These are phyloP conservation scores for Sebastiscus tertius DNA, from an alignment of 2,797 vertebrate genomes.

Conservation along the genomic window DNA sequence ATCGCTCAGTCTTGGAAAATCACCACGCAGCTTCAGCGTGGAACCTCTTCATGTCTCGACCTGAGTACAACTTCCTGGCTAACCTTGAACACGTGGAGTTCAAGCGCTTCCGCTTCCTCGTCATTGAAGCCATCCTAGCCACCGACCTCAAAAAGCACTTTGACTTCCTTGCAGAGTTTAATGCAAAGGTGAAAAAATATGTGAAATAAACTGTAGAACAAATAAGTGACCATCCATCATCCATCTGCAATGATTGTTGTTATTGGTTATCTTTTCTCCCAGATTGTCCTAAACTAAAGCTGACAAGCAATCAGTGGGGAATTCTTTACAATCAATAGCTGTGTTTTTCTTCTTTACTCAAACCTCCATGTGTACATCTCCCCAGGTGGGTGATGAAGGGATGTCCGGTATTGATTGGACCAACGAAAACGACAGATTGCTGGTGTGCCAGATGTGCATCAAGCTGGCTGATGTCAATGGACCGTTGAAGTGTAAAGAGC, in stretches of 20 bases:
- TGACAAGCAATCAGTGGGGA: background rate
- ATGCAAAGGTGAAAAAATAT: constrained; percentile 89
- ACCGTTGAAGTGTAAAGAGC: constrained; percentile 93
- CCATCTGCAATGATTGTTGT: background rate
- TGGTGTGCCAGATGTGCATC: constrained; percentile 99
- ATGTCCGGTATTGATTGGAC: constrained; percentile 93
- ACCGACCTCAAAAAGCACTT: constrained; percentile 99
- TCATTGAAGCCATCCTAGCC: constrained; percentile 98
- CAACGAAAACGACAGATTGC: constrained; percentile 94
- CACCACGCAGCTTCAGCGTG: constrained; percentile 96
- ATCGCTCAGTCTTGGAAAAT: constrained; percentile 97
- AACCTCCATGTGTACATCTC: background rate
- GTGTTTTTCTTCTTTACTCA: background rate
- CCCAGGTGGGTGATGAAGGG: constrained; percentile 93
- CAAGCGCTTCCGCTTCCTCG: constrained; percentile 98
- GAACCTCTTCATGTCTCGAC: constrained; percentile 97
- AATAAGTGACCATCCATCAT: background rate
- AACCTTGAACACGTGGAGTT: constrained; percentile 97
- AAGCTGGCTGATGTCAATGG: constrained; percentile 98
- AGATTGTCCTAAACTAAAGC: background rate
- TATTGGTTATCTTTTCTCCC: background rate
- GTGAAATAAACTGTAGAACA: background rate
- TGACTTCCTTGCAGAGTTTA: constrained; percentile 97
- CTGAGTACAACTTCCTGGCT: constrained; percentile 95
- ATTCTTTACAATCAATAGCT: background rate